Percentiles rank a stretch among this genome's conserved stretches.
These are phyloP conservation scores for Pristionchus arcanus DNA, from an alignment of 2,888 invertebrate genomes.

Conservation along the genomic window DNA sequence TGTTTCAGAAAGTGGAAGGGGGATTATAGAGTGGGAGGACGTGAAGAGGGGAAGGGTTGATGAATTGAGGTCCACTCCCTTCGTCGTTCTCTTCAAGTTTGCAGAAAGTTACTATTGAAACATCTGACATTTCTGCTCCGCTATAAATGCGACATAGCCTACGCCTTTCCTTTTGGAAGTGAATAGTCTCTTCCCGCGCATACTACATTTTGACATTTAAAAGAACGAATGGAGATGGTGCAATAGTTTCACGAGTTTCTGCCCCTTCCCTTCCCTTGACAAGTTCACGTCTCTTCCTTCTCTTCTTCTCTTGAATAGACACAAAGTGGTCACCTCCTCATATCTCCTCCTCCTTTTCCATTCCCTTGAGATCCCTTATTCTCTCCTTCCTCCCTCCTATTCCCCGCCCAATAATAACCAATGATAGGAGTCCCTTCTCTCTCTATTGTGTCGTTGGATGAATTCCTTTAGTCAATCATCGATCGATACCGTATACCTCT, in stretches of 20 bases:
- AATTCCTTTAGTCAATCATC: constrained; percentile 19
- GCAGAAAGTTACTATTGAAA: background rate
- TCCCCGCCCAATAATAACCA: constrained; percentile 40
- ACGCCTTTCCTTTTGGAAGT: background rate
- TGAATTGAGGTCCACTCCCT: background rate
- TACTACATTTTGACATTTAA: background rate
- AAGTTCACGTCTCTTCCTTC: constrained; percentile 33
- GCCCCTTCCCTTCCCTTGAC: background rate
- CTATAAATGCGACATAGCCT: too few relatives aligned
- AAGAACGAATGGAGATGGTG: background rate
- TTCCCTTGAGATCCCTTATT: constrained; percentile 13
- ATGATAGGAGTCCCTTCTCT: constrained; percentile 2
- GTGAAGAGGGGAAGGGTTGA: background rate
- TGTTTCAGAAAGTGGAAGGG: constrained; percentile 31
- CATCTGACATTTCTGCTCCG: too few relatives aligned
- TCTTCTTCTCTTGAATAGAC: constrained; percentile 11
- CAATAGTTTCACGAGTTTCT: background rate
- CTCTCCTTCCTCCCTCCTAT: background rate
- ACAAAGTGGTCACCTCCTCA: constrained; percentile 25
- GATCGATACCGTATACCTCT: constrained; percentile 14
- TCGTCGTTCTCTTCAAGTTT: background rate
- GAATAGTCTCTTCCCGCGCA: background rate
- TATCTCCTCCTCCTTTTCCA: constrained; percentile 19
- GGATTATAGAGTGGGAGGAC: constrained; percentile 6
- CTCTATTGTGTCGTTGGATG: background rate